Conservation (phyloP, 2,888 invertebrate genomes). For the Metacarcinus magister region DNA sequence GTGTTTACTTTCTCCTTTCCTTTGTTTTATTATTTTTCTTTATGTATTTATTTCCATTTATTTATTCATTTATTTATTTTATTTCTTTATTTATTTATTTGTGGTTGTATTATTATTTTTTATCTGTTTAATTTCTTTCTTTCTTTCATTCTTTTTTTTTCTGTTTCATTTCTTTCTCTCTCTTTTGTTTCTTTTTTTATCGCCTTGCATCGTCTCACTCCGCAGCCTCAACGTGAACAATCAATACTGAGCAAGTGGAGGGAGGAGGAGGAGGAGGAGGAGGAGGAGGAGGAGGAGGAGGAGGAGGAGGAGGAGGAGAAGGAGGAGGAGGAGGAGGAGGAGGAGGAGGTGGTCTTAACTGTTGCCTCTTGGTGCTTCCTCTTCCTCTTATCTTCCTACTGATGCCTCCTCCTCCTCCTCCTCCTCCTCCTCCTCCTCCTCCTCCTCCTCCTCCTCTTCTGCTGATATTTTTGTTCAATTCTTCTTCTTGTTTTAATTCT, state of each 20-base stretch:
- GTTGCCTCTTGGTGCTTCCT: background rate
- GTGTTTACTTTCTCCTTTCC: background rate
- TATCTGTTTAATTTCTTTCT: background rate
- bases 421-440: background rate
- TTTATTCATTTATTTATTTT: background rate
- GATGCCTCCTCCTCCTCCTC: background rate
- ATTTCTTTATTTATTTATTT: background rate
- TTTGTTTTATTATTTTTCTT: background rate
- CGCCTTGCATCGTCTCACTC: background rate
- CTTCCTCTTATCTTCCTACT: background rate
- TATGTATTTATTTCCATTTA: background rate
- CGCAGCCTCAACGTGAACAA: background rate
- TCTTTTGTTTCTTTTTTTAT: background rate
- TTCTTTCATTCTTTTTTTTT: background rate
- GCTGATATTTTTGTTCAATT: too few species aligned
- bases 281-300: too few species aligned
- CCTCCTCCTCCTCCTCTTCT: background rate
- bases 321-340: too few species aligned
- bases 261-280: background rate
- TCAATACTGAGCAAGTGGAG: background rate
- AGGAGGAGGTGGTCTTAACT: too few species aligned
- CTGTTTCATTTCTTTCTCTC: background rate
- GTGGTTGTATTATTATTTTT: too few species aligned
- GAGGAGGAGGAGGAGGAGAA: too few species aligned
- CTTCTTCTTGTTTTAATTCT: too few species aligned